These are phyloP conservation scores for Phthorimaea operculella DNA, from an alignment of 1,140 invertebrate species.

Conservation along the genomic window DNA sequence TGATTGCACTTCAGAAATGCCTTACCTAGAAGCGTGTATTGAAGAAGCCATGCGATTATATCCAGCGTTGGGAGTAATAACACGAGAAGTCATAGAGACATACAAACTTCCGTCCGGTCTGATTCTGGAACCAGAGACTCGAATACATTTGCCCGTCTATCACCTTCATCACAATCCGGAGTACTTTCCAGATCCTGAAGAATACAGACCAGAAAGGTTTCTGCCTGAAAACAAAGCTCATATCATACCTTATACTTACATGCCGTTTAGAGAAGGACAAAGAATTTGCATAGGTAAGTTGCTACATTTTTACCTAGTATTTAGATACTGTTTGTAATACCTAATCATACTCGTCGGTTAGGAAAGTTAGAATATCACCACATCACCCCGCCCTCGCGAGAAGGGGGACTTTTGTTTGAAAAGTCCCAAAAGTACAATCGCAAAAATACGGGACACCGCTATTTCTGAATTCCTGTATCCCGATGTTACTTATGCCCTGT, in stretches of 20 bases:
- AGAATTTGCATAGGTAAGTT: conserved; percentile 68
- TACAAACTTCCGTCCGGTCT: conserved; percentile 52
- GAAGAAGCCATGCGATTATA: conserved; percentile 45
- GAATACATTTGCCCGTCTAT: conserved; percentile 31
- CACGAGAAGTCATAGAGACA: conserved; percentile 29
- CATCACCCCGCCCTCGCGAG: too few relatives aligned
- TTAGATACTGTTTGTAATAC: too few relatives aligned
- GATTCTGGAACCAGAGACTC: conserved; percentile 24
- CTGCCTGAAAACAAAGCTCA: conserved; percentile 32
- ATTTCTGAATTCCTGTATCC: too few relatives aligned
- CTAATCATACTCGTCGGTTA: too few relatives aligned
- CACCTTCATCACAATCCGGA: conserved; percentile 31
- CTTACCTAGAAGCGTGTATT: conserved; percentile 36
- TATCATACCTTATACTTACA: conserved; percentile 50
- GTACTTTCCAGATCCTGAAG: conserved; percentile 47
- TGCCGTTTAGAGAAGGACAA: conserved; percentile 70
- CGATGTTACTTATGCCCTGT: too few relatives aligned
- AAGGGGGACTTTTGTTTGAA: too few relatives aligned
- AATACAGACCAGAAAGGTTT: conserved; percentile 61
- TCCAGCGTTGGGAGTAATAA: conserved; percentile 32
- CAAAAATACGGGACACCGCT: too few relatives aligned
- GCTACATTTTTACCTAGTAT: not conserved
- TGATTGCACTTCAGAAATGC: conserved; percentile 53
- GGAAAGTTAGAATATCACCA: too few relatives aligned
- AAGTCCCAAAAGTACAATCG: too few relatives aligned